Percentiles rank a stretch among this genome's conserved stretches.
phyloP scores from a whole-genome alignment of 1,140 invertebrate species.

The Drosophila seguyi region DNA sequence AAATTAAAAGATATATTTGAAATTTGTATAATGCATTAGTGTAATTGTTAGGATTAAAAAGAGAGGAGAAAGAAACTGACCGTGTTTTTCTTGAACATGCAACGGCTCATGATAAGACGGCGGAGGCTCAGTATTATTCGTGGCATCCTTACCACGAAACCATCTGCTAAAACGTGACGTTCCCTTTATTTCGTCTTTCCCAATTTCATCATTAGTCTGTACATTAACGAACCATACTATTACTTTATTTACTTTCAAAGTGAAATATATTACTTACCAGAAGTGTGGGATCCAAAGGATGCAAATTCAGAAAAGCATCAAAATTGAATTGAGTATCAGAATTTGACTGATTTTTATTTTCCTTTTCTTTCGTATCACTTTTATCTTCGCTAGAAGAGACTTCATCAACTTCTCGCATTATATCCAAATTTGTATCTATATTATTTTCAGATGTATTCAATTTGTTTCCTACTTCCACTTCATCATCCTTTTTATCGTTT shows the following conservation, averaged over 20 bases:
- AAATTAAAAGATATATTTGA: background rate
- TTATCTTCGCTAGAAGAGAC: background rate
- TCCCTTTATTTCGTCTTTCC: slow-evolving; percentile 26
- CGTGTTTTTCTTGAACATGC: slow-evolving; percentile 34
- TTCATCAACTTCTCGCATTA: slow-evolving; percentile 40
- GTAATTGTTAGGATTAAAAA: background rate
- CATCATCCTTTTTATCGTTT: slow-evolving; percentile 63
- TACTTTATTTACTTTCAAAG: background rate
- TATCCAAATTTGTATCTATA: slow-evolving; percentile 53
- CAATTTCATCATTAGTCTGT: slow-evolving; percentile 33
- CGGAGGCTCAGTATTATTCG: slow-evolving; percentile 26
- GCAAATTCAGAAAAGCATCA: slow-evolving; percentile 90
- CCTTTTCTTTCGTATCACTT: slow-evolving; percentile 19
- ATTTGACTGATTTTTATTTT: slow-evolving; percentile 10
- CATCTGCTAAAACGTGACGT: slow-evolving; percentile 72
- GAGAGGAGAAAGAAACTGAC: slow-evolving; percentile 23
- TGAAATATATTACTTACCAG: slow-evolving; percentile 85
- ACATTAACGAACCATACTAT: background rate
- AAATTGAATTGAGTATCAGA: slow-evolving; percentile 84
- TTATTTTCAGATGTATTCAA: slow-evolving; percentile 71
- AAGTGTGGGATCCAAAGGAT: slow-evolving; percentile 87
- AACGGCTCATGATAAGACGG: background rate
- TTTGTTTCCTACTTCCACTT: background rate
- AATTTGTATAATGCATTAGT: background rate
- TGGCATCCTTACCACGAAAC: slow-evolving; percentile 64